Evolutionary conservation across 2,113 vertebrate genomes (phyloP).

Genomic region (Eulacestoma nigropectus): DNA sequence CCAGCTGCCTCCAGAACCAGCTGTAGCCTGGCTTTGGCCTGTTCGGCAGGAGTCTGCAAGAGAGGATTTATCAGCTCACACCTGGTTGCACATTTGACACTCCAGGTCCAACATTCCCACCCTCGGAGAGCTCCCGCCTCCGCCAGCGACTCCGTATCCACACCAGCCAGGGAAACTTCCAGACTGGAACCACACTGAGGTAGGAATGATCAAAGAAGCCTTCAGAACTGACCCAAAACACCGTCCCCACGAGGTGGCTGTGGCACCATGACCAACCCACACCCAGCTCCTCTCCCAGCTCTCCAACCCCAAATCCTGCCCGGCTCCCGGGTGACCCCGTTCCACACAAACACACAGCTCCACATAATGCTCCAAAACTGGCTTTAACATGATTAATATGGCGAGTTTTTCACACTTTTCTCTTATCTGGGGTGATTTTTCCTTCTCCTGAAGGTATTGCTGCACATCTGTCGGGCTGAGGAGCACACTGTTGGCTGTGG

Average conservation of each 20-base stretch:
- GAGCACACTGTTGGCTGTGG: not conserved
- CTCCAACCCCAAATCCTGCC: not conserved
- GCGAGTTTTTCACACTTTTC: not conserved
- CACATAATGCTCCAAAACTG: not conserved
- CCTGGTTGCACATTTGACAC: accelerated
- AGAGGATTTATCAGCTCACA: constrained; percentile 3
- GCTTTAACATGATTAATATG: not conserved
- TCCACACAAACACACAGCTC: not conserved
- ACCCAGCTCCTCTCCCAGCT: not conserved
- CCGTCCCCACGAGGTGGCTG: accelerated
- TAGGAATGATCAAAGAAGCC: accelerated
- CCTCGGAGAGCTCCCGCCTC: accelerated
- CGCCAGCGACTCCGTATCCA: accelerated
- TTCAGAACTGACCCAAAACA: accelerated
- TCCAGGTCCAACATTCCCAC: accelerated
- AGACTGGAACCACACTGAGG: accelerated
- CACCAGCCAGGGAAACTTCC: accelerated
- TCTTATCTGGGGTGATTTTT: not conserved
- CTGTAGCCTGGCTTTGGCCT: constrained; percentile 91
- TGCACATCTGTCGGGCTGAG: not conserved
- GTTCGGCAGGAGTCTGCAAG: constrained; percentile 88
- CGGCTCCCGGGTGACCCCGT: accelerated
- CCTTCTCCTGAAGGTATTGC: constrained; percentile 2
- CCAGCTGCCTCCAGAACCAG: constrained; percentile 94
- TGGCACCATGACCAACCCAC: not conserved